Base-by-base conservation (phyloP, 2,888 invertebrate genomes). In the Anoplius nigerrimus region DNA sequence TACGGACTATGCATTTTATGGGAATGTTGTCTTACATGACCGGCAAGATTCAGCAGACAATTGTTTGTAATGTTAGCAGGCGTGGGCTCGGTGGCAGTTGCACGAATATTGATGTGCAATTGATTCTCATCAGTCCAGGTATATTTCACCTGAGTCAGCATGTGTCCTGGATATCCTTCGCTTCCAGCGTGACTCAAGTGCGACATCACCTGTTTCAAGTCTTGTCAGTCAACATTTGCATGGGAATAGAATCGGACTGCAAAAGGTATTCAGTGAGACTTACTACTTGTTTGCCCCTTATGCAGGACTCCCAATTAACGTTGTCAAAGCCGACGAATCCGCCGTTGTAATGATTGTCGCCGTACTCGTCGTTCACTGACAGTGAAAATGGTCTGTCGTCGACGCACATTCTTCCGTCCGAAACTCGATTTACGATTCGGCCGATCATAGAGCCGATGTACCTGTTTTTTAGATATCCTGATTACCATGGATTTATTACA, bases 11-110 rank as follows among this genome's bases (percentile, higher is more conserved):
- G n/a, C n/a, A n/a, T n/a, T 24, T 24, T 24, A 24, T 24, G 3
- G 8, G 34, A 11, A 34, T 34, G 8, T 11, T 34, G 11, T 34
- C 87, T 84, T 82, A 91, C 92, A 81, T 92, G 91, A 11, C 92
- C 92, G 51, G 90, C 91, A 4, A 93, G 86, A 84, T 93, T 93
- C 84, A 92, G 92, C 76, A 92, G 92, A 46, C 91, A 89, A 83
- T 92, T 92, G 80, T 90, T 91, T 20, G 91, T 91, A 51, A 93
- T 81, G 79, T 91, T 91, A 61, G 91, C 85, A 0, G 91, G 90
- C 0, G 91, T 92, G 0, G 90, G 83, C 71, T 89, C 89, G 8
- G 90, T 90, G 0, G 90, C 88, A 2, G 88, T 90, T 0, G 92
- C 92, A 52, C 85, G 85, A 78, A 91, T 92, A 56, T 90, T 88